Evolutionary conservation across 1,140 invertebrate genomes (phyloP).

Genomic region (Amphibalanus amphitrite): DNA sequence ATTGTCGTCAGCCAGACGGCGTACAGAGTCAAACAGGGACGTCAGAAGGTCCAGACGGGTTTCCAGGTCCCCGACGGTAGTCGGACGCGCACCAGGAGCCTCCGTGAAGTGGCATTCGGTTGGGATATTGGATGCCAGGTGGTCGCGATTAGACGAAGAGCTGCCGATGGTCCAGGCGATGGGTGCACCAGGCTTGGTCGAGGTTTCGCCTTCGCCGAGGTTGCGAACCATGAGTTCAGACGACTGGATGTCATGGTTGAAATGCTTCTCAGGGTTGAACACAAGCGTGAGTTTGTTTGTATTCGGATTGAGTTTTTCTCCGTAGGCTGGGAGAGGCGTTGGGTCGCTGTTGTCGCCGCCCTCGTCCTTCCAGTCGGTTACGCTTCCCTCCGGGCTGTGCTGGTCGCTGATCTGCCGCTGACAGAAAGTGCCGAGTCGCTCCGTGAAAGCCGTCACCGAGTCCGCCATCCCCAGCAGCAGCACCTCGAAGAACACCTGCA

Average conservation of each 20-base stretch:
- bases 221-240: no score
- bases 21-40: not conserved
- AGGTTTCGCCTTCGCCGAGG: no score
- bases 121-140: not conserved
- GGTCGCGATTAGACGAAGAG: not conserved
- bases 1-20: not conserved
- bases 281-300: no score
- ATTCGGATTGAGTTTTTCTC: no score
- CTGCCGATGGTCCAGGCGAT: not conserved
- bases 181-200: no score
- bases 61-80: not conserved
- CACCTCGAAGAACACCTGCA: not conserved
- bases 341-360: not conserved
- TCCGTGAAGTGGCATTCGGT: not conserved
- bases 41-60: not conserved
- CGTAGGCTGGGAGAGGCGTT: no score
- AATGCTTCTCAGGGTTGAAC: no score
- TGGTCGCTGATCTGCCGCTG: not conserved
- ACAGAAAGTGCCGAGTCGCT: not conserved
- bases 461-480: not conserved
- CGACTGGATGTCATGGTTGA: no score
- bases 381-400: no score
- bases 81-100: no score
- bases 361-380: not conserved
- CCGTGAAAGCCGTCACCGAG: not conserved